A percentile compares a stretch with the other conserved stretches of the same genome.
Conservation (phyloP, 64 coral and sea anemone species). For the Astreopora myriophthalma region DNA sequence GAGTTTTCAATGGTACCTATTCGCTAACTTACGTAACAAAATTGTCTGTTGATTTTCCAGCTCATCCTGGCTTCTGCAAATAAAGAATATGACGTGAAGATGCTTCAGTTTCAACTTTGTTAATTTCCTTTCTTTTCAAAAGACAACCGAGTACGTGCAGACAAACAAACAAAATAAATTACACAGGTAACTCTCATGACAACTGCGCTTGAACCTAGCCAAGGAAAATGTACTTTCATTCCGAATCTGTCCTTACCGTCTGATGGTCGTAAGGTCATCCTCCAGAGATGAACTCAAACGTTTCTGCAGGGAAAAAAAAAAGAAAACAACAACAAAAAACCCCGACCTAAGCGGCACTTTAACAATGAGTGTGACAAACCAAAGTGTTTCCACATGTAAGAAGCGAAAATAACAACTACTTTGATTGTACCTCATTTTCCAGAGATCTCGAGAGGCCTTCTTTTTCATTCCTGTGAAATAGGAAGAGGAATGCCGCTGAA, state of each 20-base stretch:
- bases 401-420: not conserved
- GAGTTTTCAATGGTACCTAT: not conserved
- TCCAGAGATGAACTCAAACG: constrained; percentile 34
- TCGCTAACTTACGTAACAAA: not conserved
- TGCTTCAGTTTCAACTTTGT: not conserved
- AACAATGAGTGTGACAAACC: not conserved
- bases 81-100: not conserved
- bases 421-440: constrained; percentile 33
- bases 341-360: not conserved
- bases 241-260: constrained; percentile 50
- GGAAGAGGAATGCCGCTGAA: not conserved
- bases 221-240: not conserved
- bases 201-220: not conserved
- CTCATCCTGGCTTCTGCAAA: constrained; percentile 42
- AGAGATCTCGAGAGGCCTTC: constrained; percentile 47
- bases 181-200: not conserved
- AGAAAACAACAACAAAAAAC: not conserved
- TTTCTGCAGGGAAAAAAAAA: not conserved
- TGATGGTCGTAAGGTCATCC: constrained; percentile 31
- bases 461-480: constrained; percentile 49
- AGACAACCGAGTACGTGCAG: too few species aligned
- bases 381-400: not conserved
- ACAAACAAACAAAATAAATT: not conserved
- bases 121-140: not conserved
- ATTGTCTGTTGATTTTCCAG: constrained; percentile 23